Evolutionary conservation across 2,797 vertebrate genomes (phyloP), one percentile per base, ranked within the genome.

Genomic region (Pseudotriccus pelzelni): DNA sequence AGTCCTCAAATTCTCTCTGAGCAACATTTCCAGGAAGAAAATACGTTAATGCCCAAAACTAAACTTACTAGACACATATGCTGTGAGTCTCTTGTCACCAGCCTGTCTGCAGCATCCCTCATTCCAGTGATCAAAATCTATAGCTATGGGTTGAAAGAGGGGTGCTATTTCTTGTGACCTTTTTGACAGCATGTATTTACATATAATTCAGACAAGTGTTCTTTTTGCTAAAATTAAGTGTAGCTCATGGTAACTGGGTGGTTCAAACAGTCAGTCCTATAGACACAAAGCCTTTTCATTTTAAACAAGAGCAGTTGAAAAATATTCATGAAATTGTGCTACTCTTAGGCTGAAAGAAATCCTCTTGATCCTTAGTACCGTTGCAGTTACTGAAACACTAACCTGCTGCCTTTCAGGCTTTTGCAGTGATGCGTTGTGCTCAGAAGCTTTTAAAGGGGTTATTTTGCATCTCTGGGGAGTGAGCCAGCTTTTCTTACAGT

Each of bases 401-500:
- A 84, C 77, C 84, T 59, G 50, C 66, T 90, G 50, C 88, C 76
- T 96, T 64, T 79, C 74, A 79, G 44, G 82, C 67, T 84, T 94
- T 94, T 93, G 79, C 90, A 83, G 88, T 63, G 60, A n/a, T 74
- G 11, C 9, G 11, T 69, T 14, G 0, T 36, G 64, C 85, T 94
- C 69, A 63, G 74, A 68, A 55, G 27, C 74, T 84, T 22, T 79
- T 58, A 80, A 67, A 91, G 34, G 63, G 34, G 37, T 84, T 95
- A 59, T 92, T 90, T 80, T 88, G 58, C 59, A 43, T 43, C 82
- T 52, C 89, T 66, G 76, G 56, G 75, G 91, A 78, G 53, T 10
- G 43, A 96, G 91, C 76, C 90, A 94, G 76, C 47, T 95, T 95
- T 94, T 60, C 37, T 77, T 67, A 84, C 36, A 77, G 79, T 44